Base-by-base conservation (phyloP, 2,797 vertebrate species). In the Crocidura indochinensis region DNA sequence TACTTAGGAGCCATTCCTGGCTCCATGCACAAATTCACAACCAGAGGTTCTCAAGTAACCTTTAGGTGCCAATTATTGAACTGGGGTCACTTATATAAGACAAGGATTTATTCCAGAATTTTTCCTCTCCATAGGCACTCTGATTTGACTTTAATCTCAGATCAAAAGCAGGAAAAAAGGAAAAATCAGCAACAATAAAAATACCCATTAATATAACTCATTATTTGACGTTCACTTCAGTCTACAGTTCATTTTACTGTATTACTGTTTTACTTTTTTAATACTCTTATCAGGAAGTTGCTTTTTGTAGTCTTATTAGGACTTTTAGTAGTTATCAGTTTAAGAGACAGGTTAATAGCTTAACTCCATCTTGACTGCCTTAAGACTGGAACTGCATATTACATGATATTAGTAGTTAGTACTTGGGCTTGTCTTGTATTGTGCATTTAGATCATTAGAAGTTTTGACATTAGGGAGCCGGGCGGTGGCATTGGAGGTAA, bases 301-400 rank as follows among this genome's bases (percentile, higher is more conserved):
- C 19, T 75, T 74, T 85, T 29, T 77, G 20, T 65, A 38, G 77
- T 88, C 26, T 82, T 60, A 51, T 76, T 27, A 47, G 72, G 90
- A 67, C 19, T 53, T 85, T 29, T 44, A 27, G 8, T 31, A 75
- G 10, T 62, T 44, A 17, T 86, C 1, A 53, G 62, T 49, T 73
- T 72, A 73, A 27, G 72, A 20, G 26, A 77, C 20, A 80, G 3
- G 51, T 53, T 78, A 65, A 1, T 3, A 46, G 68, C 62, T 29
- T 75, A 20, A n/a, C 24, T 49, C 65, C 20, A 27, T 65, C 62
- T 56, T 44, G 60, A 49, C 89, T 26, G 22, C 46, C 49, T 4
- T 44, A 80, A 84, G 24, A 27, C 31, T 19, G 10, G 29, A 64
- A 22, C 17, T 77, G 7, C 6, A 27, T 73, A 68, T 53, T 44